Evolutionary conservation across 1,140 invertebrate genomes (phyloP).

Genomic region (Ectropis grisescens): DNA sequence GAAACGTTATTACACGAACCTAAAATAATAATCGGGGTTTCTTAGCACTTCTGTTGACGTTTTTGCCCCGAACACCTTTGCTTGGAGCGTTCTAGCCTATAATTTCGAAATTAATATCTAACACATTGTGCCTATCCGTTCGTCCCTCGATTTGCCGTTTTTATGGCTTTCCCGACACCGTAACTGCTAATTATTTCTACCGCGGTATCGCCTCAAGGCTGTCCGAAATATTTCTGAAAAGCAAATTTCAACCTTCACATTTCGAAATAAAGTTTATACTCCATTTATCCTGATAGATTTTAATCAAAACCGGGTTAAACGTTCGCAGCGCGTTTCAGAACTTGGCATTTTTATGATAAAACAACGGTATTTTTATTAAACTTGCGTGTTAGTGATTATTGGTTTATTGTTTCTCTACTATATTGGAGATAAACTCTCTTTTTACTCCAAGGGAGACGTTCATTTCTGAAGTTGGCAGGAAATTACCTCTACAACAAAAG

Average conservation of each 20-base stretch:
- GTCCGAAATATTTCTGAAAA: slow-evolving; percentile 8
- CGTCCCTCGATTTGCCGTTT: slow-evolving; percentile 36
- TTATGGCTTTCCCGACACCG: slow-evolving; percentile 34
- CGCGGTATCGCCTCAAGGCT: slow-evolving; percentile 18
- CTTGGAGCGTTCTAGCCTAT: slow-evolving; percentile 36
- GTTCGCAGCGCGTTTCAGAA: neutral
- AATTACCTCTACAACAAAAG: too few species aligned
- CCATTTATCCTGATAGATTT: neutral
- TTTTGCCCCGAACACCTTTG: slow-evolving; percentile 53
- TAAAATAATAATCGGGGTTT: slow-evolving; percentile 54
- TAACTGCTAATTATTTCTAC: slow-evolving; percentile 38
- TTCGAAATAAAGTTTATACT: slow-evolving; percentile 2
- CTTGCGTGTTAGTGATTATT: too few species aligned
- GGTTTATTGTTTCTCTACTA: too few species aligned
- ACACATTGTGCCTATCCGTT: slow-evolving; percentile 59
- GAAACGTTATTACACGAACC: slow-evolving; percentile 37
- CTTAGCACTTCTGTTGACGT: slow-evolving; percentile 60
- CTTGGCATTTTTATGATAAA: too few species aligned
- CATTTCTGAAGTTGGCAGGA: too few species aligned
- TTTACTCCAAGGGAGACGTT: too few species aligned
- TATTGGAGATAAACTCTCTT: too few species aligned
- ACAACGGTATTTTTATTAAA: too few species aligned
- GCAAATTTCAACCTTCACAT: slow-evolving; percentile 8
- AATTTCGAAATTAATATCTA: slow-evolving; percentile 67
- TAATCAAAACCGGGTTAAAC: slow-evolving; percentile 9